Evolutionary conservation across 2,113 vertebrate genomes (phyloP), one percentile per base, ranked within the genome.

Genomic region (Pandion haliaetus): DNA sequence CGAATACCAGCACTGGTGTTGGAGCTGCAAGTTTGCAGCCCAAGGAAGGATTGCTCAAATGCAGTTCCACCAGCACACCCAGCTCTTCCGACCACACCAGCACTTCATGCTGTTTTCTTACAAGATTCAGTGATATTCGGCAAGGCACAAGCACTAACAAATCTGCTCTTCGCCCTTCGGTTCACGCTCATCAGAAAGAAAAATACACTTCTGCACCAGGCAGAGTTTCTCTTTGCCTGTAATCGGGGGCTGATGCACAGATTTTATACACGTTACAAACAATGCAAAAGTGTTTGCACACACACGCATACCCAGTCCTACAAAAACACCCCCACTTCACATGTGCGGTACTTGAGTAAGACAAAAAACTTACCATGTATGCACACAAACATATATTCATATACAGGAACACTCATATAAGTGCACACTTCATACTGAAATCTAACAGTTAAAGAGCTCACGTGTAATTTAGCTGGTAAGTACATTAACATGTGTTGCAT

Each of bases 21-120:
- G 32, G 88, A 83, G 91, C 79, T 6, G 86, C 70, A 59, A 92
- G 90, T 96, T 97, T 66, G 94, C 88, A 66, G 87, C 72, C 44
- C 1, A 79, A 70, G 92, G 89, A 79, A 32, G 94, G 88, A 42
- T 6, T 6, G 83, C 42, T 14, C 55, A 49, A 14, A 42, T 7
- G 63, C 90, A 4, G 36, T 8, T 59, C 65, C 71, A 13, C 57
- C 86, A 69, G 83, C 85, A 82, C 81, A 2, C 71, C 86, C 86
- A 25, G 82, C 86, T 12, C 69, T 7, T 12, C 90, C 17, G 4
- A 82, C 17, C 79, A 4, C 87, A 12, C 55, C 20, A 14, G 49
- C 67, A 1, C 61, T 16, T 42, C 55, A 31, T 25, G 69, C 87
- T 24, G 28, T 8, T 44, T 31, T 20, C 50, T 6, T 1, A 17